phyloP scores from a whole-genome alignment of 2,113 vertebrate genomes.

The Pollimyrus isidori region DNA sequence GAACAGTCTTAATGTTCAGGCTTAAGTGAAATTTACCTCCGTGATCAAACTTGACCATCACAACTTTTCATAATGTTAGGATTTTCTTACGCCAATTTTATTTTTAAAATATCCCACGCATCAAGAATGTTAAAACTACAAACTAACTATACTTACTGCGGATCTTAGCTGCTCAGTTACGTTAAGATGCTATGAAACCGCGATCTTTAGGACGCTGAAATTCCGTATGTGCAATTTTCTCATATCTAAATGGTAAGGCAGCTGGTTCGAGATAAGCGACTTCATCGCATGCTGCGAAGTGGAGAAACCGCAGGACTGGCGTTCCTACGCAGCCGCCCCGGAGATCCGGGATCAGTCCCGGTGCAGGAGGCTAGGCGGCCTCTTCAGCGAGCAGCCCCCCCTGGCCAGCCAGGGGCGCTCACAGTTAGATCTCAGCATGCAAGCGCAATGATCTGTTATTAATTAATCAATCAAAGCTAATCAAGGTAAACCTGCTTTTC shows the following conservation, averaged over 20 bases:
- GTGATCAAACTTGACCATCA: neutral
- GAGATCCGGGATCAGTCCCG: conserved; percentile 12
- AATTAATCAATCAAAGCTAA: conserved; percentile 45
- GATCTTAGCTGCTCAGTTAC: neutral
- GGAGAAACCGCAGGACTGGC: conserved; percentile 22
- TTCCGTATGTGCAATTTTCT: neutral
- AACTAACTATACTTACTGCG: neutral
- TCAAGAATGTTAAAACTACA: neutral
- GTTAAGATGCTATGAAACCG: neutral
- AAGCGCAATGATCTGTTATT: conserved; percentile 44
- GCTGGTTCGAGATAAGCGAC: neutral
- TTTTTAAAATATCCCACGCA: neutral
- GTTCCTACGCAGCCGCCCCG: neutral
- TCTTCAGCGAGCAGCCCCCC: conserved; percentile 6
- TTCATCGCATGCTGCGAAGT: conserved; percentile 24
- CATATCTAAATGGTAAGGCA: neutral
- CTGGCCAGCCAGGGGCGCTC: conserved; percentile 30
- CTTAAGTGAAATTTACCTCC: neutral
- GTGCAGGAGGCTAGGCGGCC: conserved; percentile 33
- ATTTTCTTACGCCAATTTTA: neutral
- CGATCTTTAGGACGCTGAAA: neutral
- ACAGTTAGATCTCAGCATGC: conserved; percentile 40
- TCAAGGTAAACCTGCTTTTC: conserved; percentile 41
- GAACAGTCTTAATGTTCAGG: neutral
- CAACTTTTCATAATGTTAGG: neutral